Percentiles rank a stretch among this genome's conserved stretches.
These are phyloP conservation scores for Porites cylindrica DNA, from an alignment of 92 coral and sea anemone species.

Conservation along the genomic window DNA sequence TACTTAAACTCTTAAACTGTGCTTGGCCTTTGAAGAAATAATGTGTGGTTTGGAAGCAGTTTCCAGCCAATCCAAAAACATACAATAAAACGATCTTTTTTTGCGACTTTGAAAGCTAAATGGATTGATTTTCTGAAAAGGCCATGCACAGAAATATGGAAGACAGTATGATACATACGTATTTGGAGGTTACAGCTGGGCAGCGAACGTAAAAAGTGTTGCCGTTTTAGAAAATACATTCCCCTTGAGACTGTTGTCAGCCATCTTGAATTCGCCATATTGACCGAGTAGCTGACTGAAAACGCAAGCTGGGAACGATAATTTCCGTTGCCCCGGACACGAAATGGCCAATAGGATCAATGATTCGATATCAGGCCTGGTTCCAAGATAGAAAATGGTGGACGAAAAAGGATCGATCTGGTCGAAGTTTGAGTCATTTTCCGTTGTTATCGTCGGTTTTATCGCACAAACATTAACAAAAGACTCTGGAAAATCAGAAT, in stretches of 20 bases:
- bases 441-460: not conserved
- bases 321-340: not conserved
- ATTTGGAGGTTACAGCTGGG: slow-evolving; percentile 12
- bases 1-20: slow-evolving; percentile 21
- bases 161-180: slow-evolving; percentile 15
- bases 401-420: slow-evolving; percentile 19
- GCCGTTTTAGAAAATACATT: slow-evolving; percentile 10
- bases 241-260: slow-evolving; percentile 1
- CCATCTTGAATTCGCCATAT: slow-evolving; percentile 32
- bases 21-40: slow-evolving; percentile 23
- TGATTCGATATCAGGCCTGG: slow-evolving; percentile 17
- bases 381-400: slow-evolving; percentile 18
- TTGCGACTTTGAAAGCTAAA: not conserved
- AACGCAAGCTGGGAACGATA: not conserved
- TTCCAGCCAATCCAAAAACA: slow-evolving; percentile 1
- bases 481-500: no score
- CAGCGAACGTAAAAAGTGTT: slow-evolving; percentile 17
- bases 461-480: not conserved
- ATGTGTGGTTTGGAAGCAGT: slow-evolving; percentile 8
- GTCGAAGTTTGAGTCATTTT: slow-evolving; percentile 18
- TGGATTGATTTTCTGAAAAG: slow-evolving; percentile 16
- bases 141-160: slow-evolving; percentile 23
- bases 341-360: slow-evolving; percentile 27
- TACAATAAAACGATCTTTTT: not conserved
- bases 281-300: slow-evolving; percentile 10